Conservation (phyloP, 2,797 vertebrate genomes). For the Catostomus latipinnis region DNA sequence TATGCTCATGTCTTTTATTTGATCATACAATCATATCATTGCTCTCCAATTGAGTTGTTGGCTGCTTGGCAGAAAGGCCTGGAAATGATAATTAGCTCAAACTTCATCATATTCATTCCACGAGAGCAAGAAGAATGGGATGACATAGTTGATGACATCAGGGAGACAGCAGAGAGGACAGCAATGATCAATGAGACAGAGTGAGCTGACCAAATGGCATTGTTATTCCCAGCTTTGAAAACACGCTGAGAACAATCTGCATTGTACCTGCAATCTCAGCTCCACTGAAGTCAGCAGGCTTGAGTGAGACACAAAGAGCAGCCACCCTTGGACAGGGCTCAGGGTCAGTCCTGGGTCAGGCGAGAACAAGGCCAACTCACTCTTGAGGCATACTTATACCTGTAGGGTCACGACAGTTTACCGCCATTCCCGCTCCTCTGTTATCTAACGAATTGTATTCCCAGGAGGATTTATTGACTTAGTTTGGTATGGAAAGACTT, state of each 20-base stretch:
- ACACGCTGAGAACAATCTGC: constrained; percentile 83
- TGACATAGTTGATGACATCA: constrained; percentile 75
- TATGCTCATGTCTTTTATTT: not conserved
- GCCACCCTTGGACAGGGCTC: constrained; percentile 75
- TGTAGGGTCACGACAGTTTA: constrained; percentile 31
- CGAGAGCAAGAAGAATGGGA: constrained; percentile 34
- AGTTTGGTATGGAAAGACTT: constrained; percentile 31
- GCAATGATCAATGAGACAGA: constrained; percentile 44
- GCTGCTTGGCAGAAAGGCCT: not conserved
- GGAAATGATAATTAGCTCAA: not conserved
- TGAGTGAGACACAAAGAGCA: constrained; percentile 79
- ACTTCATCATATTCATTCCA: constrained; percentile 29
- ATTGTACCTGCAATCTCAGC: constrained; percentile 90
- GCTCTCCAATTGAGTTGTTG: not conserved
- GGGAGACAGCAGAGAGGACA: constrained; percentile 34
- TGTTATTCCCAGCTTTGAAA: constrained; percentile 84
- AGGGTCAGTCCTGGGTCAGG: constrained; percentile 82
- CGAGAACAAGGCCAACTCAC: constrained; percentile 57
- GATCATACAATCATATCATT: not conserved
- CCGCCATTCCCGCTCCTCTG: constrained; percentile 3
- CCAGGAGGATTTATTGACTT: constrained; percentile 34
- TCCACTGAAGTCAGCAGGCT: constrained; percentile 83
- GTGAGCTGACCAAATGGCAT: constrained; percentile 78
- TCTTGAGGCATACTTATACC: constrained; percentile 21
- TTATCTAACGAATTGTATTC: constrained; percentile 40